Base-by-base conservation (phyloP, 2,888 invertebrate genomes). In the Chrysomela aeneicollis region DNA sequence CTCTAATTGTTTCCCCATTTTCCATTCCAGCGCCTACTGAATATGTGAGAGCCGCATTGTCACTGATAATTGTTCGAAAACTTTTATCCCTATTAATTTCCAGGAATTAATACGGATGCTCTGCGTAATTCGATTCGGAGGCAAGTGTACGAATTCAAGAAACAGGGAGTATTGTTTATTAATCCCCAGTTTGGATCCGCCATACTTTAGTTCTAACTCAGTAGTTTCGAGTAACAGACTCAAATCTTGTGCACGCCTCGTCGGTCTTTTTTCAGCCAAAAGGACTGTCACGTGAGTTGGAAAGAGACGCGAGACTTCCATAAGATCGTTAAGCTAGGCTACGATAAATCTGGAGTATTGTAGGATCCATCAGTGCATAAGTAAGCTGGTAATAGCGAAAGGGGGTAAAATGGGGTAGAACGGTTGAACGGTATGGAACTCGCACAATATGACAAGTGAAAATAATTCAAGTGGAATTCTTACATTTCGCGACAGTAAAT, bases 401-500 rank as follows among this genome's bases (percentile, higher is more conserved):
- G 65, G 67, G 68, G 70, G 68, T 64, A 67, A 67, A 67, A 68
- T 72, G 76, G 80, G 80, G 79, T 79, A 77, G 79, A 76, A 79
- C 79, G 79, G 78, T 78, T 80, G 79, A 81, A 80, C 79, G 78
- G 79, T 80, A 79, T 80, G 78, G 79, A 80, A 80, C 78, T 76
- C 80, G 79, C 78, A 77, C 77, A 73, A 73, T 73, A 78, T 79
- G 80, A 81, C 80, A 81, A 80, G 79, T 76, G 79, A 76, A 79
- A 79, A 78, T 80, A 81, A 81, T 81, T 81, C 82, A 80, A 78
- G 81, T 79, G 82, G 79, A 81, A 82, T 82, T 82, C 82, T 82
- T 82, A 82, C 81, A 82, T 81, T 79, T 75, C 76, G 78, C 79
- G 67, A 71, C 71, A 72, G 67, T 69, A 74, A 75, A 75, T 74